Conservation (phyloP, 2,888 invertebrate species). For the Nomada fabriciana region DNA sequence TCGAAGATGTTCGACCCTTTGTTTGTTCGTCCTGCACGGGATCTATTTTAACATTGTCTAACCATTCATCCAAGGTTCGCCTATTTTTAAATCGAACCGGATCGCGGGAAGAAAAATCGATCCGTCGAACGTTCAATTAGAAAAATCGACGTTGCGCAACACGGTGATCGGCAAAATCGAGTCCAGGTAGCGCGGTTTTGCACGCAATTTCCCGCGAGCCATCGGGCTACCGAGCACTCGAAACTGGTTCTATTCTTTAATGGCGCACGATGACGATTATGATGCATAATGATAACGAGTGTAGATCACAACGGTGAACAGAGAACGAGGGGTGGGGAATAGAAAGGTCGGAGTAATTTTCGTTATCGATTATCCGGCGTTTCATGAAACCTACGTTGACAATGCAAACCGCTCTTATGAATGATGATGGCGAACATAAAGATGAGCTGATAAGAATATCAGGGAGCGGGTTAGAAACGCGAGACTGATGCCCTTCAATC, state of each 20-base stretch:
- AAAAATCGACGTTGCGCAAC: constrained; percentile 38
- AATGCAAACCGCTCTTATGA: constrained; percentile 40
- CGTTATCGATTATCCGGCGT: constrained; percentile 48
- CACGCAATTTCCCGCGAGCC: constrained; percentile 52
- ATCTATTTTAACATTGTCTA: background rate
- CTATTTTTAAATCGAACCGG: background rate
- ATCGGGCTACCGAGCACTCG: constrained; percentile 17
- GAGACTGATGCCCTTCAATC: constrained; percentile 43
- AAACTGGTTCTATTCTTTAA: constrained; percentile 62
- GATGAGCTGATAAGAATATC: constrained; percentile 32
- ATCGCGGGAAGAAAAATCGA: background rate
- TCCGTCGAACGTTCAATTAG: constrained; percentile 10
- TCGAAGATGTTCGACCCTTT: no score
- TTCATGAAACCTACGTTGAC: constrained; percentile 53
- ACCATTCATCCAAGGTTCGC: no score
- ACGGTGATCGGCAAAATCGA: constrained; percentile 38
- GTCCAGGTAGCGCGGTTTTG: constrained; percentile 6
- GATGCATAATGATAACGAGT: constrained; percentile 60
- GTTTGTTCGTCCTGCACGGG: no score
- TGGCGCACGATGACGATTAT: constrained; percentile 60
- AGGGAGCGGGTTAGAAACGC: constrained; percentile 8
- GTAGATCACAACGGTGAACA: constrained; percentile 19
- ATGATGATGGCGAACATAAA: constrained; percentile 42
- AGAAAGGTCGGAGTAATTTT: constrained; percentile 10
- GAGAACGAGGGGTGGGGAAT: no score